phyloP scores from a whole-genome alignment of 2,797 vertebrate species.

The Oreochromis mossambicus region DNA sequence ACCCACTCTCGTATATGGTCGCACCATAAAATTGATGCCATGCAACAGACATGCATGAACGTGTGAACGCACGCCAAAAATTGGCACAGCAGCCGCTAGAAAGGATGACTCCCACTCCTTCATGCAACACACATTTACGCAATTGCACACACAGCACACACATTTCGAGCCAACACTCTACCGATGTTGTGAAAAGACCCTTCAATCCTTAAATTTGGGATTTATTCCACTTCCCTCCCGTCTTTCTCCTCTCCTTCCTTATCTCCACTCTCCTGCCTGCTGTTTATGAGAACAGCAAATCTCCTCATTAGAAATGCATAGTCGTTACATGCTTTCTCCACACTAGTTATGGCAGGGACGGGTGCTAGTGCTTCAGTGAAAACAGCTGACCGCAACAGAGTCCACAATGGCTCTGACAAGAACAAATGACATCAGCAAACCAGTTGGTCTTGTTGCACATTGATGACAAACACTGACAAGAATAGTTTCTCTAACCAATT shows the following conservation, averaged over 20 bases:
- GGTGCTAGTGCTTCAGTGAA: conserved; percentile 20
- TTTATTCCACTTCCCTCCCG: not conserved
- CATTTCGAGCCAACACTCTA: not conserved
- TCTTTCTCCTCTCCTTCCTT: not conserved
- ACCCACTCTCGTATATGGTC: not conserved
- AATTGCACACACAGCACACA: not conserved
- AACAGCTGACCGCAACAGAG: conserved; percentile 48
- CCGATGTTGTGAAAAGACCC: conserved; percentile 25
- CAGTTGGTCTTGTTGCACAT: conserved; percentile 4
- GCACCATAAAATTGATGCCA: conserved; percentile 42
- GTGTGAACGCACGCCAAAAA: conserved; percentile 38
- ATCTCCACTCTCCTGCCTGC: conserved; percentile 11
- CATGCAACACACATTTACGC: conserved; percentile 7
- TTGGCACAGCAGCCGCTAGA: conserved; percentile 44
- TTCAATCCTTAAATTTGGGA: not conserved
- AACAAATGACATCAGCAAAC: conserved; percentile 49
- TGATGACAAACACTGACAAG: conserved; percentile 6
- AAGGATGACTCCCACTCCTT: conserved; percentile 37
- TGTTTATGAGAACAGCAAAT: conserved; percentile 42
- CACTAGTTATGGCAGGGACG: conserved; percentile 40
- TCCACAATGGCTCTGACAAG: conserved; percentile 37
- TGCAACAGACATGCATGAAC: conserved; percentile 41
- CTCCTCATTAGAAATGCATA: conserved; percentile 52
- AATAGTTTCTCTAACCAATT: not conserved
- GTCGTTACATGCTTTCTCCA: conserved; percentile 33